These are phyloP conservation scores for Atractosteus spatula DNA, from an alignment of 2,113 vertebrate species.

Conservation along the genomic window DNA sequence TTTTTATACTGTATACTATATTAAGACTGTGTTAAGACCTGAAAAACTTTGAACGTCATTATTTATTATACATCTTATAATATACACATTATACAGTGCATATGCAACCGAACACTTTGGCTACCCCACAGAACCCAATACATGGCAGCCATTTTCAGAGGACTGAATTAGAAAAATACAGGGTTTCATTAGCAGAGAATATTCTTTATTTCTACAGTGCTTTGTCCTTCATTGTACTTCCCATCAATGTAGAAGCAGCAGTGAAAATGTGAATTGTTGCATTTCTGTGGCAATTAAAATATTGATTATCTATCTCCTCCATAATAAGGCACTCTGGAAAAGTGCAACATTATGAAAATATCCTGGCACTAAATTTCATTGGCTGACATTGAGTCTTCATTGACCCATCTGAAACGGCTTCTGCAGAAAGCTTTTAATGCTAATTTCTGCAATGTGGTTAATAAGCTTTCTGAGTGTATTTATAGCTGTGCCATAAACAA, in stretches of 20 bases:
- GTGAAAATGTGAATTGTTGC: slow-evolving; percentile 14
- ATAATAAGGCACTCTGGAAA: slow-evolving; percentile 29
- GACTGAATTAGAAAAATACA: too few relatives aligned
- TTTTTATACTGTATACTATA: too few relatives aligned
- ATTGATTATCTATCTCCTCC: slow-evolving; percentile 30
- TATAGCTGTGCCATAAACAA: not conserved
- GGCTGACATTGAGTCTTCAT: slow-evolving; percentile 15
- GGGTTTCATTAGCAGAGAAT: not conserved
- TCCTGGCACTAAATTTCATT: slow-evolving; percentile 15
- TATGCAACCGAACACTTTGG: too few relatives aligned
- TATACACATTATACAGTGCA: too few relatives aligned
- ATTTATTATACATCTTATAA: too few relatives aligned
- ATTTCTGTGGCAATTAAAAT: slow-evolving; percentile 26
- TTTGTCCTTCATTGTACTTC: not conserved
- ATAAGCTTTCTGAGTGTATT: slow-evolving; percentile 5
- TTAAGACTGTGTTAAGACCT: too few relatives aligned
- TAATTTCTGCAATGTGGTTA: slow-evolving; percentile 15
- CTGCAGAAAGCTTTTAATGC: slow-evolving; percentile 4
- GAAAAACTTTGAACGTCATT: too few relatives aligned
- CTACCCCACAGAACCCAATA: too few relatives aligned
- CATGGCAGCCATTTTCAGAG: too few relatives aligned
- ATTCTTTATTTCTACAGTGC: not conserved
- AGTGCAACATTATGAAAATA: slow-evolving; percentile 18
- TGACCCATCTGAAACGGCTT: slow-evolving; percentile 1
- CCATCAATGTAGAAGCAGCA: not conserved